Conservation (phyloP, 1,140 invertebrate species). For the Lycorma delicatula region DNA sequence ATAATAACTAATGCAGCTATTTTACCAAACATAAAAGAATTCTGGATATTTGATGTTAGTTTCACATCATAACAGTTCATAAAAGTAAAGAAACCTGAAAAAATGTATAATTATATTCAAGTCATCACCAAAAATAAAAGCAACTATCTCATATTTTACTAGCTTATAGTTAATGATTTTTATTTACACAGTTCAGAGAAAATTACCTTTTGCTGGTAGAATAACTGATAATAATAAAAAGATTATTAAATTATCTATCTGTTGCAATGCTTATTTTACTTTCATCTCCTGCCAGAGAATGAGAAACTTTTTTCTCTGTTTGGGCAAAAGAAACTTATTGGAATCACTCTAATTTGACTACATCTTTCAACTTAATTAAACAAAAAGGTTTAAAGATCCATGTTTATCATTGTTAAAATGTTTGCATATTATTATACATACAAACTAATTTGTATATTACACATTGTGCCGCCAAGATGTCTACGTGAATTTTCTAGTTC, state of each 20-base stretch:
- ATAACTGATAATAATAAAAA: too few relatives aligned
- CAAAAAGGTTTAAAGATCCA: background rate
- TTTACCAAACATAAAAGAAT: conserved; percentile 86
- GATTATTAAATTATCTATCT: too few relatives aligned
- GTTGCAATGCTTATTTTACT: too few relatives aligned
- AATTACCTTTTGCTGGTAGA: too few relatives aligned
- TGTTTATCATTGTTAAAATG: conserved; percentile 1
- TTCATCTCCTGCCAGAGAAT: background rate
- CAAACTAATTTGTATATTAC: too few relatives aligned
- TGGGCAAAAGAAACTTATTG: conserved; percentile 2
- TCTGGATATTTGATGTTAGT: conserved; percentile 77
- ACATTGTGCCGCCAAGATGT: too few relatives aligned
- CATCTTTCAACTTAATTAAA: conserved; percentile 1
- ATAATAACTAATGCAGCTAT: conserved; percentile 72
- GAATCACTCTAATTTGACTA: conserved; percentile 9
- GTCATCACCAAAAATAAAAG: too few relatives aligned
- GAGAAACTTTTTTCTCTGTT: background rate
- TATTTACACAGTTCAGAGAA: too few relatives aligned
- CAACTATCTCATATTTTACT: too few relatives aligned
- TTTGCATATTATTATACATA: background rate
- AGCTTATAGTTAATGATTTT: too few relatives aligned
- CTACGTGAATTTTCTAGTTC: too few relatives aligned
- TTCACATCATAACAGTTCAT: conserved; percentile 85
- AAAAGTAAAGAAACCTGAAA: conserved; percentile 67
- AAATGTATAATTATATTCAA: conserved; percentile 17